Base-by-base conservation (phyloP, 92 coral and sea anemone genomes). In the Umimayanthus chanpuru region DNA sequence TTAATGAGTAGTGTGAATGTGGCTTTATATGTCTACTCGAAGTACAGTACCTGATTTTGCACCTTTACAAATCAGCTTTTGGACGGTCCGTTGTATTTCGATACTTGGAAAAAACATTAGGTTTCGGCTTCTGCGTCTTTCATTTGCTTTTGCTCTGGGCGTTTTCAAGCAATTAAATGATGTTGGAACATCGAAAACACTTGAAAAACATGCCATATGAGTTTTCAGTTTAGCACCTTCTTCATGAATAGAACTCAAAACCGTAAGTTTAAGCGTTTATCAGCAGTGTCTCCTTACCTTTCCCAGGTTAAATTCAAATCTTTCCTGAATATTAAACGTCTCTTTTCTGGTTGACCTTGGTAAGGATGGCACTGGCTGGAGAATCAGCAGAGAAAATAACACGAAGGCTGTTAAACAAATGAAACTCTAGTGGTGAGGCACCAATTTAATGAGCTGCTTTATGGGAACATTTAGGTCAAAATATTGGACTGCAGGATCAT, bases 291-390 rank as follows among this genome's bases (percentile, higher is more conserved):
- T 32, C 16, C 87, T 68, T 68, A 83, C 87, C 87, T 83, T 83
- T 68, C 87, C 87, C 50, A 83, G 77, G 77, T 83, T 83, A 70
- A 83, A 83, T 40, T 83, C 77, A 15, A 83, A 83, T 68, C 87
- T 28, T 83, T 83, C 87, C 66, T 70, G 87, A 28, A 83, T 83
- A 70, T 83, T 70, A 38, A 67, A 83, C 2, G 44, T 8, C 30
- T 83, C 77, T 44, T 70, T 83, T 30, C 68, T 83, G 9, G 87
- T 70, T 26, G 87, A 83, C 41, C 87, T 68, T 26, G 87, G 87
- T 50, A 83, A 44, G 20, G 65, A 70, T 16, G 65, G 87, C 30
- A 25, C 4, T 70, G 87, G 87, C 87, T 83, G 6, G 3, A 21
- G 26, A 28, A 50, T 1, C 20, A n/a, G 66, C 26, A 8, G 14